Evolutionary conservation across 2,888 invertebrate genomes (phyloP).

Genomic region (Drosophila paranaensis): DNA sequence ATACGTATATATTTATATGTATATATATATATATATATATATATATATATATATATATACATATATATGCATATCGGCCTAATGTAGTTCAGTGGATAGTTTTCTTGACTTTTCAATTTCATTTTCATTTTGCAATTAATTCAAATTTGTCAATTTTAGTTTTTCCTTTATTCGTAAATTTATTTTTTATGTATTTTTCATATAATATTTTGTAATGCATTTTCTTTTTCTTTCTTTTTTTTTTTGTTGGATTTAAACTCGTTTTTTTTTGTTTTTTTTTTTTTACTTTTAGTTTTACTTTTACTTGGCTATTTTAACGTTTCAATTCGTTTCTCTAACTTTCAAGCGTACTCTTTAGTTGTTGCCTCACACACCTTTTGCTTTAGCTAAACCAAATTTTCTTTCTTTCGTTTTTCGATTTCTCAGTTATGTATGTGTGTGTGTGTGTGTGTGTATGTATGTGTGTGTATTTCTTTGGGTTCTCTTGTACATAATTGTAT

Average conservation of each 20-base stretch:
- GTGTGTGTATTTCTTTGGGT: constrained; percentile 14
- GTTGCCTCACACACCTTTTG: constrained; percentile 34
- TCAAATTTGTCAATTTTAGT: constrained; percentile 8
- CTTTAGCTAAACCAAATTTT: constrained; percentile 12
- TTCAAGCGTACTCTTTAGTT: constrained; percentile 14
- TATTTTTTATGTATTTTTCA: constrained; percentile 19
- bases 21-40: constrained; percentile 42
- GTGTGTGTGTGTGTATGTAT: constrained; percentile 16
- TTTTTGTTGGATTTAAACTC: constrained; percentile 32
- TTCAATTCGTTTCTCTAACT: constrained; percentile 50
- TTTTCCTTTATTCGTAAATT: constrained; percentile 22
- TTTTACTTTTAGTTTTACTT: constrained; percentile 3
- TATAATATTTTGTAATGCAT: constrained; percentile 2
- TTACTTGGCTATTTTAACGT: constrained; percentile 43
- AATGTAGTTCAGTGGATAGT: constrained; percentile 62
- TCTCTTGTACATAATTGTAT: constrained; percentile 58
- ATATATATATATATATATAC: constrained; percentile 43
- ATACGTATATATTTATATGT: constrained; percentile 39
- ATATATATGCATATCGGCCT: constrained; percentile 49
- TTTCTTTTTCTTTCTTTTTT: constrained; percentile 8
- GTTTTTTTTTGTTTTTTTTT: constrained; percentile 20
- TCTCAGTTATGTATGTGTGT: constrained; percentile 30
- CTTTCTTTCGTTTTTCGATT: constrained; percentile 24
- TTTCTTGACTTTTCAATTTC: constrained; percentile 1
- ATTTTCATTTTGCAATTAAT: constrained; percentile 14